Evolutionary conservation across 2,888 invertebrate species (phyloP).

Genomic region (Agrilus cyanescens): DNA sequence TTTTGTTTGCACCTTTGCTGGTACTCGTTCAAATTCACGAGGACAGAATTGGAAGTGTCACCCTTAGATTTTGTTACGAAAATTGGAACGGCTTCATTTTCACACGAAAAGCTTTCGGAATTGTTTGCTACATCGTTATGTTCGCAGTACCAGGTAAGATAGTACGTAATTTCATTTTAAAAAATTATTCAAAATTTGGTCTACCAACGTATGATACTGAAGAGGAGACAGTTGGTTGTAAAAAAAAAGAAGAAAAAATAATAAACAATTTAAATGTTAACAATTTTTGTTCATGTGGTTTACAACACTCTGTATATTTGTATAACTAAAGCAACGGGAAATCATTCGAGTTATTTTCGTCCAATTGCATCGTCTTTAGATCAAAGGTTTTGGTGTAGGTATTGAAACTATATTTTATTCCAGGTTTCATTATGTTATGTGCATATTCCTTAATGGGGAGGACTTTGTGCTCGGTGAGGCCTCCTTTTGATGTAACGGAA

Average conservation of each 20-base stretch:
- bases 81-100: slow-evolving; percentile 46
- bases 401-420: slow-evolving; percentile 19
- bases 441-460: slow-evolving; percentile 60
- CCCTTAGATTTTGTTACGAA: slow-evolving; percentile 42
- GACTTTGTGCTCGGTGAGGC: slow-evolving; percentile 53
- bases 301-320: no score
- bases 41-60: slow-evolving; percentile 8
- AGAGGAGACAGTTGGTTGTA: no score
- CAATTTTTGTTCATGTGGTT: no score
- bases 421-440: slow-evolving; percentile 53
- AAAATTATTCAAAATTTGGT: no score
- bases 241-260: no score
- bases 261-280: no score
- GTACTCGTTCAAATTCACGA: slow-evolving; percentile 27
- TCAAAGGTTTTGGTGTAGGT: no score
- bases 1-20: slow-evolving; percentile 56
- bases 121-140: slow-evolving; percentile 59
- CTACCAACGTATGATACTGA: no score
- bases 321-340: no score
- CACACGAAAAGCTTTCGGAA: slow-evolving; percentile 48
- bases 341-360: no score
- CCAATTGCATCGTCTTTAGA: no score
- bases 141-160: slow-evolving; percentile 61
- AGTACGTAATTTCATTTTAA: not conserved
- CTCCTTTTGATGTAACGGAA: slow-evolving; percentile 56